phyloP scores from a whole-genome alignment of 2,888 invertebrate genomes.

The Bombylius major region DNA sequence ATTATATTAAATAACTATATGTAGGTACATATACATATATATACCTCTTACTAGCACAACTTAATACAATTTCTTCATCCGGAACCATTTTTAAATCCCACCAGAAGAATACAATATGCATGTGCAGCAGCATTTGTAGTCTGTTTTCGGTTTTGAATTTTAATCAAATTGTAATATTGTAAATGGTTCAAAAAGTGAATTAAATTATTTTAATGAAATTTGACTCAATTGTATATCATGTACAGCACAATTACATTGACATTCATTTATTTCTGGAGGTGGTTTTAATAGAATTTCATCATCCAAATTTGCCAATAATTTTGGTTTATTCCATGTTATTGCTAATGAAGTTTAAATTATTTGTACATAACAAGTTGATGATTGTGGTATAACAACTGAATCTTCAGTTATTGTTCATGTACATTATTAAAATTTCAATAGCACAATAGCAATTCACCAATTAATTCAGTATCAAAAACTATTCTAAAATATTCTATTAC shows the following conservation, averaged over 20 bases:
- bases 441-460: constrained; percentile 98
- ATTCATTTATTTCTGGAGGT: constrained; percentile 46
- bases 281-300: constrained; percentile 43
- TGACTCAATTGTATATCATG: constrained; percentile 89
- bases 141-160: constrained; percentile 37
- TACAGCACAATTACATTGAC: constrained; percentile 69
- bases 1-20: too few relatives aligned
- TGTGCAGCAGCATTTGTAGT: constrained; percentile 54
- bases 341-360: constrained; percentile 67
- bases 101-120: constrained; percentile 89
- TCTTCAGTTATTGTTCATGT: constrained; percentile 58
- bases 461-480: constrained; percentile 96
- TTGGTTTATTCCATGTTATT: constrained; percentile 56
- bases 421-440: constrained; percentile 85
- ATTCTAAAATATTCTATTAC: too few relatives aligned
- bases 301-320: constrained; percentile 41
- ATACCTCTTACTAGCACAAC: too few relatives aligned
- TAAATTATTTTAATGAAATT: constrained; percentile 51
- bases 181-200: constrained; percentile 53
- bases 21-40: too few relatives aligned
- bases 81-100: constrained; percentile 94
- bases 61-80: constrained; percentile 56
- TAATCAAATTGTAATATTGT: constrained; percentile 73
- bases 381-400: constrained; percentile 77
- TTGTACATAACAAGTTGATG: constrained; percentile 76